These are phyloP conservation scores for Atopsyche davidsoni DNA, from an alignment of 1,140 invertebrate genomes.

Conservation along the genomic window DNA sequence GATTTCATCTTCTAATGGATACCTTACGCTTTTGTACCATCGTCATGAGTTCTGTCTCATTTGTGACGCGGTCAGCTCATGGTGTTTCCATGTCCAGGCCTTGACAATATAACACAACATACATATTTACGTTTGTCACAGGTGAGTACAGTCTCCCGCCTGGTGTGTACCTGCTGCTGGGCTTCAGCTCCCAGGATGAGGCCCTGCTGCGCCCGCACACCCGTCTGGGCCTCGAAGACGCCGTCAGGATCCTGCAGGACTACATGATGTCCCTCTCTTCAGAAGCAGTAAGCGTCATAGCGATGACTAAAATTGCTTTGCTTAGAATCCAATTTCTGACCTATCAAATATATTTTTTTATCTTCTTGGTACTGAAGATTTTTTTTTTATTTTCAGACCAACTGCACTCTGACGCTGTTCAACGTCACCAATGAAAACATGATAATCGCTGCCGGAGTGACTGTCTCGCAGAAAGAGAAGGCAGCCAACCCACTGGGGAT, in stretches of 20 bases:
- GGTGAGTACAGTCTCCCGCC: slow-evolving; percentile 71
- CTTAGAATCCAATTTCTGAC: too few species aligned
- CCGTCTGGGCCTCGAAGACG: slow-evolving; percentile 71
- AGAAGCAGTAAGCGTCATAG: slow-evolving; percentile 55
- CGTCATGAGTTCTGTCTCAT: too few species aligned
- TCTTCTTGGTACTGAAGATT: background rate
- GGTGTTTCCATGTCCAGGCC: too few species aligned
- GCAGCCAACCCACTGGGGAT: slow-evolving; percentile 49
- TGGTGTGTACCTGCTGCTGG: slow-evolving; percentile 80
- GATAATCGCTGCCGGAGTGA: slow-evolving; percentile 73
- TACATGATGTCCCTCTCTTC: slow-evolving; percentile 64
- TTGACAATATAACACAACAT: too few species aligned
- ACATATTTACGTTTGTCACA: slow-evolving; percentile 38
- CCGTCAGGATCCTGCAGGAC: slow-evolving; percentile 69
- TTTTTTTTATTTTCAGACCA: slow-evolving; percentile 55
- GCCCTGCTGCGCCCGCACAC: slow-evolving; percentile 72
- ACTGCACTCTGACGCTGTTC: slow-evolving; percentile 75
- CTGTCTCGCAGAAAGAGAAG: slow-evolving; percentile 56
- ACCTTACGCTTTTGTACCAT: too few species aligned
- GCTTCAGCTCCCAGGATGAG: slow-evolving; percentile 82
- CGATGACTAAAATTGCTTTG: too few species aligned
- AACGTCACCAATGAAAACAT: slow-evolving; percentile 81
- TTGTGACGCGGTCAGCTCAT: too few species aligned
- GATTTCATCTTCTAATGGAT: too few species aligned
- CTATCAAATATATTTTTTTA: too few species aligned